Evolutionary conservation across 2,113 vertebrate species (phyloP).

Genomic region (Mohoua ochrocephala): DNA sequence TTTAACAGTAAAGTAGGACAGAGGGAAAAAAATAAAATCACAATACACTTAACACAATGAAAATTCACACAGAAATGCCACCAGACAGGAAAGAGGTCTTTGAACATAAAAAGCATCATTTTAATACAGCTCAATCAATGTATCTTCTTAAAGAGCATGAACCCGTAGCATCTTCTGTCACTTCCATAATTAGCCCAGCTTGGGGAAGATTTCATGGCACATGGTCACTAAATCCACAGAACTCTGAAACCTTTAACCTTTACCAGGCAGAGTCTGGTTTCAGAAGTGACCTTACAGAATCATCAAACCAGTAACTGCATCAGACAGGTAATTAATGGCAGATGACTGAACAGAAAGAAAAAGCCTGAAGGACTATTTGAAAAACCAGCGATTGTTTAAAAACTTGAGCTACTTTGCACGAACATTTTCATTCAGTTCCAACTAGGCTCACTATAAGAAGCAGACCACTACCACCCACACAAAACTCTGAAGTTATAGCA

Average conservation of each 20-base stretch:
- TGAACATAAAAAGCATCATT: not conserved
- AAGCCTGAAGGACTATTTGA: not conserved
- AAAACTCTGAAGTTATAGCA: not conserved
- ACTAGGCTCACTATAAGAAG: not conserved
- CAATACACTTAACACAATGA: not conserved
- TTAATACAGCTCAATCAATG: not conserved
- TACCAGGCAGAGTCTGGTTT: slow-evolving; percentile 75
- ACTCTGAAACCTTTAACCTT: slow-evolving; percentile 76
- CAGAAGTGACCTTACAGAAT: slow-evolving; percentile 75
- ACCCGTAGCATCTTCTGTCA: slow-evolving; percentile 34
- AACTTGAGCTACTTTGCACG: not conserved
- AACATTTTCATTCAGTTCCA: not conserved
- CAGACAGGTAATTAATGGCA: not conserved
- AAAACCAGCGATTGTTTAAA: not conserved
- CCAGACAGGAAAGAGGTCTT: not conserved
- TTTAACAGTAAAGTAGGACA: not conserved
- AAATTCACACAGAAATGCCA: not conserved
- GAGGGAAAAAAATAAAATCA: not conserved
- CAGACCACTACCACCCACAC: not conserved
- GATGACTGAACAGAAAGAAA: not conserved
- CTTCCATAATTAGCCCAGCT: slow-evolving; percentile 72
- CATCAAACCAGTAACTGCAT: not conserved
- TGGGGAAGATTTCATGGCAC: slow-evolving; percentile 15
- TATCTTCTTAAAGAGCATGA: slow-evolving; percentile 49
- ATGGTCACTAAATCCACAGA: not conserved